Evolutionary conservation across 1,140 invertebrate species (phyloP).

Genomic region (Drosophila pruinosa): DNA sequence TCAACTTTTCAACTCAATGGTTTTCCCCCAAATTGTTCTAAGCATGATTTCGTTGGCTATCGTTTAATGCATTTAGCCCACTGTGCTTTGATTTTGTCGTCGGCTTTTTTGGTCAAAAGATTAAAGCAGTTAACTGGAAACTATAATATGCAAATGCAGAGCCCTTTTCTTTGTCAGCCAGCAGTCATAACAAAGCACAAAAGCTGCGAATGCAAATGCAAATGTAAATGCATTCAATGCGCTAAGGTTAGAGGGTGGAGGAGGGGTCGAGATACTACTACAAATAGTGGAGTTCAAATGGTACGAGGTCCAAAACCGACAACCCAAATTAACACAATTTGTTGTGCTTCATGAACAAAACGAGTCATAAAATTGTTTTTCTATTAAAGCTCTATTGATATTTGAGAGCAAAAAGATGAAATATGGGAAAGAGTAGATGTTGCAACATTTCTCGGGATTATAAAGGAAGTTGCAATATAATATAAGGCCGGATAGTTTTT

Average conservation of each 20-base stretch:
- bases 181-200: not conserved
- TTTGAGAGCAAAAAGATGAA: not conserved
- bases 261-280: not conserved
- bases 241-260: not conserved
- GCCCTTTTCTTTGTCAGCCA: conserved; percentile 25
- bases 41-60: not conserved
- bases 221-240: conserved; percentile 5
- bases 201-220: conserved; percentile 6
- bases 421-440: not conserved
- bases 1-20: too few relatives aligned
- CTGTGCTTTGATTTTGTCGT: conserved; percentile 12
- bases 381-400: not conserved
- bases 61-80: not conserved
- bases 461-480: too few relatives aligned
- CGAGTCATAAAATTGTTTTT: conserved; percentile 8
- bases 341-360: conserved; percentile 1
- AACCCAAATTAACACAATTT: conserved; percentile 11
- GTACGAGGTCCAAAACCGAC: conserved; percentile 5
- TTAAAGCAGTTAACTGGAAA: conserved; percentile 18
- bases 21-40: too few relatives aligned
- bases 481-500: not conserved
- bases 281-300: not conserved
- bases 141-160: conserved; percentile 41
- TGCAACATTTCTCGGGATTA: not conserved
- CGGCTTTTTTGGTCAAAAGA: conserved; percentile 9